Percentiles rank a stretch among this genome's conserved stretches.
These are phyloP conservation scores for Pasiphila rectangulata DNA, from an alignment of 2,888 invertebrate genomes.

Conservation along the genomic window DNA sequence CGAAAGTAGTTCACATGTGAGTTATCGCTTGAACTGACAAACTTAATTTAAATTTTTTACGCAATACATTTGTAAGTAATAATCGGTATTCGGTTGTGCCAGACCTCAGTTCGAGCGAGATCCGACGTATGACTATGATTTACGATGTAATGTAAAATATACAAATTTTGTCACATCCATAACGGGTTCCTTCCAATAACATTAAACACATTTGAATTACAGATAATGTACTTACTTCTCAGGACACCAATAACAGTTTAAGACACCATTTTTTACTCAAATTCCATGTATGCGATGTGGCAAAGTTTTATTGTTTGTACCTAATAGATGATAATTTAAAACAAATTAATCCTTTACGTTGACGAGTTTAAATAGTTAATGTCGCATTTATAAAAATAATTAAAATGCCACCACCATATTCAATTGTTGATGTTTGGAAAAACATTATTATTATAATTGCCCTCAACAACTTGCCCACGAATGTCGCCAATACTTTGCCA, in stretches of 20 bases:
- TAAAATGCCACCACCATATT: conserved; percentile 47
- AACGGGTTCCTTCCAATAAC: background rate
- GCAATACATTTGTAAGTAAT: background rate
- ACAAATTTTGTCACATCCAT: background rate
- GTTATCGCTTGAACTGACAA: conserved; percentile 8
- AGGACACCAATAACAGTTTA: too few relatives aligned
- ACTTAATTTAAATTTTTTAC: background rate
- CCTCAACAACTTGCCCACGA: conserved; percentile 46
- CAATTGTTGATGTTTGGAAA: conserved; percentile 53
- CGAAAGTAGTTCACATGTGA: conserved; percentile 82
- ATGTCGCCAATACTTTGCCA: conserved; percentile 32
- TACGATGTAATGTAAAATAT: background rate
- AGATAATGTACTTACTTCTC: too few relatives aligned
- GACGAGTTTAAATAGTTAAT: conserved; percentile 16
- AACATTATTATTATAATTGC: conserved; percentile 55
- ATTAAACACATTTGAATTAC: background rate
- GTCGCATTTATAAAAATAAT: conserved; percentile 47
- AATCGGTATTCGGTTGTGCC: background rate
- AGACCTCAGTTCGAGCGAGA: too few relatives aligned
- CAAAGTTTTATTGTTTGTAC: background rate
- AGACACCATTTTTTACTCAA: too few relatives aligned
- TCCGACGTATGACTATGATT: background rate
- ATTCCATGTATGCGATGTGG: background rate
- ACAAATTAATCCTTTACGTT: conserved; percentile 6
- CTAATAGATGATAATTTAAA: background rate